Evolutionary conservation across 2,797 vertebrate genomes (phyloP), one percentile per base, ranked within the genome.

Genomic region (Poliocrania exsul): DNA sequence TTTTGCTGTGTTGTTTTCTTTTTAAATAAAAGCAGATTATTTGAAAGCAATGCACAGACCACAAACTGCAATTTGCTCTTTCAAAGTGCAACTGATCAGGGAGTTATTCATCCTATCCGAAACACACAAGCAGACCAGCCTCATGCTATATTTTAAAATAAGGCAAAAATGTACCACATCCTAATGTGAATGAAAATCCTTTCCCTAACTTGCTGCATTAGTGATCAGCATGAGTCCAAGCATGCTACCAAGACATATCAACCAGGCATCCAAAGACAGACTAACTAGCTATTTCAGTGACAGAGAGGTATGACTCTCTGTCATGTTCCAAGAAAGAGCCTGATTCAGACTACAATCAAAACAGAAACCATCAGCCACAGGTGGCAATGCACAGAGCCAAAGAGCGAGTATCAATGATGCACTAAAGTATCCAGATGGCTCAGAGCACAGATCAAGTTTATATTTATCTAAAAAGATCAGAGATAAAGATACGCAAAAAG

Each of bases 351-450:
- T 70, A 60, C 40, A 81, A 38, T 60, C 57, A 42, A 88, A 93
- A 73, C 60, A 87, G 79, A 95, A 95, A 82, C 38, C 20, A 33
- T 62, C 40, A 88, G 69, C 56, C 82, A 86, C 71, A 85, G 60
- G 53, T 56, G 51, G 79, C 56, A 90, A 3, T 86, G 56, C 37
- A 87, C 21, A 85, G 54, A 89, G 74, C 64, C 81, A 89, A 81
- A 57, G 24, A 83, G 49, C 67, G 82, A 85, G 51, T 40, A 87
- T 31, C 71, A 73, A 33, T 0, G 0, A 66, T 12, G 28, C 75
- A 70, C 33, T 73, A 75, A 85, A 92, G 87, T 6, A 92, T 28
- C 18, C 44, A 88, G 44, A 65, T 42, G 53, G 49, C 72, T 80
- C 74, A 89, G 37, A 86, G 54, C 44, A 82, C 35, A 56, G 24